Evolutionary conservation across 2,797 vertebrate genomes (phyloP), one percentile per base, ranked within the genome.

Genomic region (Trachops cirrhosus): DNA sequence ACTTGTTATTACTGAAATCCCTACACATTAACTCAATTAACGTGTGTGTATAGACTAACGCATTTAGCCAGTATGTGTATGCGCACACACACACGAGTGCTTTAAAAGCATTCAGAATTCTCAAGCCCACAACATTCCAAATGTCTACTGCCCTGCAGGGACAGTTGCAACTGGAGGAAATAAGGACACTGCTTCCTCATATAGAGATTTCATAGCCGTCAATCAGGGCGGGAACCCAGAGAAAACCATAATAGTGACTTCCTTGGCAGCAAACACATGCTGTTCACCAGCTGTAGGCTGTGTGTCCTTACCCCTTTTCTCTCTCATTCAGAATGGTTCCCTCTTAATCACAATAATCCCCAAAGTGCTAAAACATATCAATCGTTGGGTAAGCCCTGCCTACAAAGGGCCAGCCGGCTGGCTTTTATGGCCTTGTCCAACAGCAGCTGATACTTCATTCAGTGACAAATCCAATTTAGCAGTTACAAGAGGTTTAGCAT

Each of bases 401-500:
- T 98, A 99, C 98, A 99, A 99, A 99, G 98, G 98, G 98, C 98
- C 96, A 98, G 98, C 98, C 98, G 97, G 98, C 98, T 98, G 48
- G 98, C 99, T 99, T 98, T 99, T 98, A 98, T 98, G 96, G 98
- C 98, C 98, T 98, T 98, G 98, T 99, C 98, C 98, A 98, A 98
- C 97, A 99, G 98, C 98, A 99, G 98, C 98, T 98, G 98, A 99
- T 99, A 99, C 98, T 98, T 99, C 98, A 98, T 99, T 99, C 99
- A 99, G 98, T 98, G 98, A 99, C 98, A 99, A 99, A 99, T 99
- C 99, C 98, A 99, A 99, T 99, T 99, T 99, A 99, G 98, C 98
- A 98, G 98, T 98, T 98, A 98, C 98, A 98, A 99, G 98, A 98
- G 98, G 98, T 98, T 99, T 98, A 98, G 98, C 98, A 98, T 98